Evolutionary conservation across 1,140 invertebrate genomes (phyloP).

Genomic region (Meloidogyne chitwoodi): DNA sequence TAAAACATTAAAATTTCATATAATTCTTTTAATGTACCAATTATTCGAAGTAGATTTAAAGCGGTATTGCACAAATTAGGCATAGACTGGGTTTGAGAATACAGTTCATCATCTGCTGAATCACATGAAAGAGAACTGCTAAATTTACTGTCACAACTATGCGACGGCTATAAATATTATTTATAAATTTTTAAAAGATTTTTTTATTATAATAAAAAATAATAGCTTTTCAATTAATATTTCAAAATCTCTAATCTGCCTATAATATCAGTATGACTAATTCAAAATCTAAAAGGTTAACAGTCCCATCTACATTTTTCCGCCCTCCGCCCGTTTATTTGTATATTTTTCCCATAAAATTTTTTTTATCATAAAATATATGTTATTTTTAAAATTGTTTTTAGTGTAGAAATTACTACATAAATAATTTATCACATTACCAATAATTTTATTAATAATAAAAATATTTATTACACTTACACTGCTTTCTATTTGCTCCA

Average conservation of each 20-base stretch:
- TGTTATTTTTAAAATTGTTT: neutral
- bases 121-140: neutral
- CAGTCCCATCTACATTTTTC: no score
- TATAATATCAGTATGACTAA: neutral
- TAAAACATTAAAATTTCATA: slow-evolving; percentile 38
- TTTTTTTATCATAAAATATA: neutral
- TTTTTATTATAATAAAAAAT: neutral
- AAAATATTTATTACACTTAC: neutral
- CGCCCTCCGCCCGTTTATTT: neutral
- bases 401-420: neutral
- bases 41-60: slow-evolving; percentile 81
- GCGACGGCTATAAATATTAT: neutral
- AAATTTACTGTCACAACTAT: neutral
- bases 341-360: neutral
- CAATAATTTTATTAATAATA: neutral
- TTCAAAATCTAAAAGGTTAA: neutral
- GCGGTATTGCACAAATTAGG: slow-evolving; percentile 84
- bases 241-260: no score
- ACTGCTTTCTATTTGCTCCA: neutral
- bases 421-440: neutral
- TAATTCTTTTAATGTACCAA: slow-evolving; percentile 69
- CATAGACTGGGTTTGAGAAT: slow-evolving; percentile 22
- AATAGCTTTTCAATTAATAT: neutral
- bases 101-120: neutral
- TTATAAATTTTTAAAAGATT: neutral